Percentiles rank a stretch among this genome's conserved stretches.
Evolutionary conservation across 1,140 invertebrate species (phyloP).

Genomic region (Bombus terrestris): DNA sequence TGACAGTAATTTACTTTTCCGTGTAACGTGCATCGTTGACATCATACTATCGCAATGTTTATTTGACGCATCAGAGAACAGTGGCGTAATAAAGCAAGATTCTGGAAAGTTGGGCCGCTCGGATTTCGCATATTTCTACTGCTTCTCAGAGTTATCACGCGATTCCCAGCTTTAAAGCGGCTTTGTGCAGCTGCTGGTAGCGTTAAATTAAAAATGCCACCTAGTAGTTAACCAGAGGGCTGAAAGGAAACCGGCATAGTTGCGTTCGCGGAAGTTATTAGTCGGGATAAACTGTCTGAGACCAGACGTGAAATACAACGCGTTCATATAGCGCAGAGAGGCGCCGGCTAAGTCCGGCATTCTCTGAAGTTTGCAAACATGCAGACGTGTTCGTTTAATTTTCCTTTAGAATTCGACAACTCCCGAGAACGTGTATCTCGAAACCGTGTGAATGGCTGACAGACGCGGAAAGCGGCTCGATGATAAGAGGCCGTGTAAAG

Average conservation of each 20-base stretch:
- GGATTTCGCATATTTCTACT: neutral
- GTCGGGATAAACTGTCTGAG: conserved; percentile 26
- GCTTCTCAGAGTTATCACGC: neutral
- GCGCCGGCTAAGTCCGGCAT: neutral
- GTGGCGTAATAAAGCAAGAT: neutral
- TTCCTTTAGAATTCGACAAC: conserved; percentile 5
- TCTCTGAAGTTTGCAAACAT: conserved; percentile 2
- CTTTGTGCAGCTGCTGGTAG: neutral
- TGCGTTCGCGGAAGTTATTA: conserved; percentile 3
- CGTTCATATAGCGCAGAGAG: neutral
- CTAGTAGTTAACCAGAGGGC: neutral
- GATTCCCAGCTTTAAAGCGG: neutral
- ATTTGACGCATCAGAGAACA: neutral
- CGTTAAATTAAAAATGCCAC: conserved; percentile 32
- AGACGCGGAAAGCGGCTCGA: neutral
- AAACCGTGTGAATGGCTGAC: neutral
- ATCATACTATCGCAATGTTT: no score
- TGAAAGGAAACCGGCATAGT: neutral
- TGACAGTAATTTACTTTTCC: no score
- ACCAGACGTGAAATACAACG: conserved; percentile 12
- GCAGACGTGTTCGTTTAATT: conserved; percentile 8
- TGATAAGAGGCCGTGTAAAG: neutral
- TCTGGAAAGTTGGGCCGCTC: neutral
- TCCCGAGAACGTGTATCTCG: no score
- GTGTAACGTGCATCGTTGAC: no score